Base-by-base conservation (phyloP, 2,113 vertebrate genomes). In the Nymphicus hollandicus region DNA sequence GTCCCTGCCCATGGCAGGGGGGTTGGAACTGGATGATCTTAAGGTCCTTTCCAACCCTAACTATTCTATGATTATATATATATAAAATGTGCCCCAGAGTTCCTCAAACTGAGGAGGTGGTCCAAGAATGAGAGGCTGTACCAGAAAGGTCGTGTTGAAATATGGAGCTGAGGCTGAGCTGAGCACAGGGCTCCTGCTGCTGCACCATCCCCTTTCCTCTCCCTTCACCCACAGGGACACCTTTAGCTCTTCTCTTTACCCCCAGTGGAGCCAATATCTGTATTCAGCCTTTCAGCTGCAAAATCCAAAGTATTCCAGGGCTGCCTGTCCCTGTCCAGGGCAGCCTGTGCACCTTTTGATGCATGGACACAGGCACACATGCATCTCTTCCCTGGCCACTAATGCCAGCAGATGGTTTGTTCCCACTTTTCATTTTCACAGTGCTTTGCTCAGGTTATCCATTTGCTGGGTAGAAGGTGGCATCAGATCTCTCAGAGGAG, bases 301-400 rank as follows among this genome's bases (percentile, higher is more conserved):
- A 43, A 46, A 12, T 4, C 50, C 52, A 3, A 14, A 22, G 31
- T 4, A 5, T n/a, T 9, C 10, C 85, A 10, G 56, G 8, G 56
- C 63, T 41, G 17, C 33, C 47, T 3, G 44, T 27, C 31, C 46
- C 44, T 17, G 43, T 25, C 5, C 37, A 39, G 37, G 5, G 35
- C 41, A 53, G 56, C 49, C 22, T 3, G 7, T 10, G 0, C 25
- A 7, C 17, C 28, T 14, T 22, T 13, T 7, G 3, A 5, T 10
- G 2, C 2, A 2, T 4, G 39, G 23, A 5, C 31, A 3, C 3
- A 2, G 72, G 44, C 5, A 12, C 15, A 1, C 3, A 1, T 5
- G 4, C 6, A 1, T 12, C 17, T 31, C 66, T 63, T 37, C 69
- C 63, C 41, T 4, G 25, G 37, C 25, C 27, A 0, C 9, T 4